phyloP scores from a whole-genome alignment of 2,888 invertebrate genomes.

The Apamea crenata region DNA sequence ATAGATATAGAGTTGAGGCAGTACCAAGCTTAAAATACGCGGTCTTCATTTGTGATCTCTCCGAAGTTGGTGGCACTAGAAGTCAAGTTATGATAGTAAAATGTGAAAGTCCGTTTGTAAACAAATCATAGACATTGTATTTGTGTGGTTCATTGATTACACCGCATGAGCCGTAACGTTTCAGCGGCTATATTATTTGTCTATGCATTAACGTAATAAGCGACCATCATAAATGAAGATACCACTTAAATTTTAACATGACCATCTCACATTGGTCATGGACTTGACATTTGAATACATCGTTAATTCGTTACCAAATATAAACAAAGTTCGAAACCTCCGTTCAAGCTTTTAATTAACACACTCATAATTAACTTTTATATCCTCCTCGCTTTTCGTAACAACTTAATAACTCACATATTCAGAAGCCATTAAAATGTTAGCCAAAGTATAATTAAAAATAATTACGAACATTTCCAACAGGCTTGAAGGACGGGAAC shows the following conservation, averaged over 20 bases:
- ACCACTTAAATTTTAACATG: conserved; percentile 34
- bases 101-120: conserved; percentile 32
- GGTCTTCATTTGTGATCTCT: background rate
- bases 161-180: background rate
- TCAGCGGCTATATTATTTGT: background rate
- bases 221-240: background rate
- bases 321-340: conserved; percentile 35
- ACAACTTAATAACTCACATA: conserved; percentile 37
- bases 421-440: conserved; percentile 44
- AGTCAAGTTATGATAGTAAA: background rate
- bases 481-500: conserved; percentile 48
- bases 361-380: conserved; percentile 41
- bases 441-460: conserved; percentile 56
- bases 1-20: background rate
- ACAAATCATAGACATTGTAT: conserved; percentile 12
- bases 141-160: background rate
- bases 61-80: background rate
- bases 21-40: background rate
- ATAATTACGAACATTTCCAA: conserved; percentile 49
- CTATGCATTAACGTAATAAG: background rate
- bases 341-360: conserved; percentile 45
- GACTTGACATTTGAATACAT: conserved; percentile 62
- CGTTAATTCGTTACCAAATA: conserved; percentile 42
- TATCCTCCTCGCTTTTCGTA: conserved; percentile 47
- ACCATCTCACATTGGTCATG: conserved; percentile 48